Evolutionary conservation across 2,888 invertebrate genomes (phyloP).

Genomic region (Oligia strigilis): DNA sequence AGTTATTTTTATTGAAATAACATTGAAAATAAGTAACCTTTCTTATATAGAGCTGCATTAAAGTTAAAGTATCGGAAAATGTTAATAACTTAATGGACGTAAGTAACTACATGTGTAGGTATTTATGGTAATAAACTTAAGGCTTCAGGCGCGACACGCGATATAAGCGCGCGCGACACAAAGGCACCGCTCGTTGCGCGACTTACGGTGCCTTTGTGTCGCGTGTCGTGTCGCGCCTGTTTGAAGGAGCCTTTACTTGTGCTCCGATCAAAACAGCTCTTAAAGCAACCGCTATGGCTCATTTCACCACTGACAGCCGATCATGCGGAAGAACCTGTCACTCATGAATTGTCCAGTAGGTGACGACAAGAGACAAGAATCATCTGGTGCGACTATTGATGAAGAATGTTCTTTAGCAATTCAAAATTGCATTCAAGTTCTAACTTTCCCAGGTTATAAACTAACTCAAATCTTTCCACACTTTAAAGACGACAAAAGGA

Average conservation of each 20-base stretch:
- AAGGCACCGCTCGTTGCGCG: no score
- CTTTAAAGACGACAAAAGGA: not conserved
- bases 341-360: not conserved
- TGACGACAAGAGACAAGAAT: not conserved
- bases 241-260: no score
- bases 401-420: not conserved
- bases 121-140: not conserved
- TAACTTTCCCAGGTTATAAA: not conserved
- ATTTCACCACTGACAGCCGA: not conserved
- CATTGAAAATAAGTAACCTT: not conserved
- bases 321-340: not conserved
- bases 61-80: not conserved
- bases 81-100: not conserved
- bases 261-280: not conserved
- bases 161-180: no score
- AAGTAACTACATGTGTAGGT: not conserved
- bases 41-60: not conserved
- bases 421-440: not conserved
- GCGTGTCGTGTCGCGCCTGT: no score
- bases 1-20: conserved; percentile 2
- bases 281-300: not conserved
- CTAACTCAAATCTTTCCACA: not conserved
- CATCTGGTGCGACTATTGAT: not conserved
- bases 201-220: no score
- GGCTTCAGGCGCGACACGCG: no score